Conservation (phyloP, 2,113 vertebrate genomes). For the Excalfactoria chinensis region DNA sequence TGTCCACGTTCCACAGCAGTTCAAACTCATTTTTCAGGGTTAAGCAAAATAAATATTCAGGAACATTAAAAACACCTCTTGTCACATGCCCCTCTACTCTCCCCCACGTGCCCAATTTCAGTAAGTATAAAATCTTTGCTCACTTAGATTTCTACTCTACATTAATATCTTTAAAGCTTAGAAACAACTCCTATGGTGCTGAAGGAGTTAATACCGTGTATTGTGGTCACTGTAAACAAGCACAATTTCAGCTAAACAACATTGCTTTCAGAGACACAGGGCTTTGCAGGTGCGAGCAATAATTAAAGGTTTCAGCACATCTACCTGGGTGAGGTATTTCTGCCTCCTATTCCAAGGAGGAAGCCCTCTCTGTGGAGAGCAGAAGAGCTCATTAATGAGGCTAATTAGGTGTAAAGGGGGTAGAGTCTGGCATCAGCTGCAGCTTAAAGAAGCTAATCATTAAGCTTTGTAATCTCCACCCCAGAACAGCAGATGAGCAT, state of each 20-base stretch:
- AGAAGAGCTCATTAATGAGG: slow-evolving; percentile 92
- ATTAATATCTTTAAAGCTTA: neutral
- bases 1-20: neutral
- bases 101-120: neutral
- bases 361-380: slow-evolving; percentile 85
- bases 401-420: slow-evolving; percentile 98
- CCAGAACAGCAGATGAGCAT: slow-evolving; percentile 90
- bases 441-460: slow-evolving; percentile 89
- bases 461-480: slow-evolving; percentile 92
- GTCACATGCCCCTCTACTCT: neutral
- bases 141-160: neutral
- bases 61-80: neutral
- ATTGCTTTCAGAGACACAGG: slow-evolving; percentile 74
- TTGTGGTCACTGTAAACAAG: slow-evolving; percentile 74
- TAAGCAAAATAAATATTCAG: neutral
- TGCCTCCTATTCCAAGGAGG: slow-evolving; percentile 87
- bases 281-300: slow-evolving; percentile 84
- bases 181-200: neutral
- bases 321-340: slow-evolving; percentile 88
- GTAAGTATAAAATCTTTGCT: neutral
- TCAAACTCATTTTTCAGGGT: neutral
- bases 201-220: slow-evolving; percentile 73
- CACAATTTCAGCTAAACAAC: slow-evolving; percentile 65
- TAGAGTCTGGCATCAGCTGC: slow-evolving; percentile 93
- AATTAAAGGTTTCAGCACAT: slow-evolving; percentile 85